Conservation (phyloP, 1,140 invertebrate species). For the Chironomus striatipennis region DNA sequence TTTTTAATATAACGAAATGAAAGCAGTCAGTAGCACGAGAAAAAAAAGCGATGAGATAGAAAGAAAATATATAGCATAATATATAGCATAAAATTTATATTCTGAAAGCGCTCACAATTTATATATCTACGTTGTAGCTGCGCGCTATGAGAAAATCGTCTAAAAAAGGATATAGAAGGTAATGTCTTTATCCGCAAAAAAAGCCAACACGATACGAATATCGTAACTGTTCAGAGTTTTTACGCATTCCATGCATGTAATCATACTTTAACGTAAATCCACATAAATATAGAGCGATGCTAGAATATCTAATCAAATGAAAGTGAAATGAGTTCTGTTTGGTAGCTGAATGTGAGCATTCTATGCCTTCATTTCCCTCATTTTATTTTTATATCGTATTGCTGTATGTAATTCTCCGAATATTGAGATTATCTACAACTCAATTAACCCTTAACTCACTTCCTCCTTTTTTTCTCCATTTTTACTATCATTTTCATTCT, state of each 20-base stretch:
- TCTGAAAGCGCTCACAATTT: not conserved
- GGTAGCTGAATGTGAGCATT: not conserved
- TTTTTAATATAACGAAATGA: constrained; percentile 16
- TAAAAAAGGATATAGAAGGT: not conserved
- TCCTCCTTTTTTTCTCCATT: not conserved
- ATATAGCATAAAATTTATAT: constrained; percentile 22
- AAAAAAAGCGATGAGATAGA: not conserved
- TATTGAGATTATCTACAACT: constrained; percentile 9
- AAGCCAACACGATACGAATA: not conserved
- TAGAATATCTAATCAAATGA: constrained; percentile 17
- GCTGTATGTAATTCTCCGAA: not conserved
- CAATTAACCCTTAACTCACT: not conserved
- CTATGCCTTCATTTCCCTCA: not conserved
- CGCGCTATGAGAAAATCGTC: not conserved
- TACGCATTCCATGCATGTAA: constrained; percentile 12
- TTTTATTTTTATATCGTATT: not conserved
- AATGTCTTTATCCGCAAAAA: constrained; percentile 17
- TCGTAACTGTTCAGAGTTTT: not conserved
- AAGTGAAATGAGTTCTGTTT: not conserved
- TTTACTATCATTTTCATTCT: not conserved
- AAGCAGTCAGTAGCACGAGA: not conserved
- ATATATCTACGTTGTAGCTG: not conserved
- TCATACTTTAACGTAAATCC: no score
- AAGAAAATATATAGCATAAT: no score
- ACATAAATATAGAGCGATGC: not conserved